A percentile compares a stretch with the other conserved stretches of the same genome.
phyloP scores from a whole-genome alignment of 2,113 vertebrate species.

The Gobio gobio region DNA sequence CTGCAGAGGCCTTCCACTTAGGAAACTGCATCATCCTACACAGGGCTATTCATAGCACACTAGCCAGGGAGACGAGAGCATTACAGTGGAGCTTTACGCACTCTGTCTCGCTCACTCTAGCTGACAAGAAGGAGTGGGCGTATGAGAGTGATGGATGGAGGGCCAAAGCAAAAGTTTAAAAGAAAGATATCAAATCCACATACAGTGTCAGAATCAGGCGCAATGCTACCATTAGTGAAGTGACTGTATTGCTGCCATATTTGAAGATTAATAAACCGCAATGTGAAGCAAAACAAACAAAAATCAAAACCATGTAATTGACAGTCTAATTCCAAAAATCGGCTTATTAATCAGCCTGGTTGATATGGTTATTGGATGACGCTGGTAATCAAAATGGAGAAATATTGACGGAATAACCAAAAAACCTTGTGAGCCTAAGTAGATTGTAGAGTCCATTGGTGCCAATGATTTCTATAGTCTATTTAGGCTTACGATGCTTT shows the following conservation, averaged over 20 bases:
- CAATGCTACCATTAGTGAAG: not conserved
- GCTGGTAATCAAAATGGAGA: not conserved
- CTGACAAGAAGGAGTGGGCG: conserved; percentile 53
- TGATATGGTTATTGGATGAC: not conserved
- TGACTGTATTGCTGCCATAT: not conserved
- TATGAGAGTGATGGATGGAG: not conserved
- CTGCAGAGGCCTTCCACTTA: conserved; percentile 59
- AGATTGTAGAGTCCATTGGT: not conserved
- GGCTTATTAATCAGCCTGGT: not conserved
- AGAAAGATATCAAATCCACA: not conserved
- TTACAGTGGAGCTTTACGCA: conserved; percentile 51
- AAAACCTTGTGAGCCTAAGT: not conserved
- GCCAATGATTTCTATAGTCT: not conserved
- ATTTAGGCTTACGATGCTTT: not conserved
- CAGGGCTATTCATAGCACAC: conserved; percentile 65
- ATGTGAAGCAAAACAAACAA: not conserved
- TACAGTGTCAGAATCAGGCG: not conserved
- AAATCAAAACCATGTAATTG: not conserved
- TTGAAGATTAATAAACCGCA: not conserved
- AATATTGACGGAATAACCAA: not conserved
- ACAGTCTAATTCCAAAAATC: not conserved
- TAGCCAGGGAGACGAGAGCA: conserved; percentile 57
- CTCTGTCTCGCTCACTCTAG: conserved; percentile 62
- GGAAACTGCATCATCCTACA: conserved; percentile 72
- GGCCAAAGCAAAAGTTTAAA: not conserved